Evolutionary conservation across 2,888 invertebrate species (phyloP).

Genomic region (Caenorhabditis virilis): DNA sequence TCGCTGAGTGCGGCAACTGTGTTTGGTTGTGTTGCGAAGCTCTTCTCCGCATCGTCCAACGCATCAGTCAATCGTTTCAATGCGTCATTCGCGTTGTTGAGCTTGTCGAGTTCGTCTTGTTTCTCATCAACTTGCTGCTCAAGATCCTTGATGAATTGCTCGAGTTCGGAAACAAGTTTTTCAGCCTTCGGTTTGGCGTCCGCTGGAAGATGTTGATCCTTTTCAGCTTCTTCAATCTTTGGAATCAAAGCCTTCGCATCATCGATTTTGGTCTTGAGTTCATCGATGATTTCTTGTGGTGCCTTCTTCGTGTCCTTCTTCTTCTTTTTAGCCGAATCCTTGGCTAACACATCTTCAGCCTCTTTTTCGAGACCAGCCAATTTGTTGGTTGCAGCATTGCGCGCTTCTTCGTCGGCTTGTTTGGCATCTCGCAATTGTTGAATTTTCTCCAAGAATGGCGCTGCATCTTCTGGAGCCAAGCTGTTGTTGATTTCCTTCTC

Average conservation of each 20-base stretch:
- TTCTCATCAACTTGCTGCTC: conserved; percentile 42
- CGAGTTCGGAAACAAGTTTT: conserved; percentile 14
- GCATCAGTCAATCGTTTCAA: conserved; percentile 22
- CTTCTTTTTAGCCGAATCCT: conserved; percentile 10
- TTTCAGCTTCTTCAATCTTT: conserved; percentile 7
- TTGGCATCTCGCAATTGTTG: conserved; percentile 24
- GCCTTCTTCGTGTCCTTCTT: conserved; percentile 29
- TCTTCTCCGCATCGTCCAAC: conserved; percentile 18
- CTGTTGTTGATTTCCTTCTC: conserved; percentile 27
- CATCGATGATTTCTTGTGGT: conserved; percentile 6
- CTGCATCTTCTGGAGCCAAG: conserved; percentile 31
- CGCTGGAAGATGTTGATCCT: not conserved
- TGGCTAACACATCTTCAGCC: conserved; percentile 17
- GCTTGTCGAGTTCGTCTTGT: conserved; percentile 23
- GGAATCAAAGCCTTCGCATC: conserved; percentile 7
- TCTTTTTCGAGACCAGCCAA: conserved; percentile 41
- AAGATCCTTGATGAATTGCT: conserved; percentile 47
- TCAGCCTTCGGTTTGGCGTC: conserved; percentile 9
- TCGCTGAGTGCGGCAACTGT: conserved; percentile 12
- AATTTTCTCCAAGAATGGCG: conserved; percentile 23
- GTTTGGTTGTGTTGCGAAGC: conserved; percentile 9
- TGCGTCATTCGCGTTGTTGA: conserved; percentile 7
- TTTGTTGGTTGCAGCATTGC: conserved; percentile 20
- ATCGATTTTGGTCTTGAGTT: conserved; percentile 4
- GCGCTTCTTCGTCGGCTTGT: conserved; percentile 30